These are phyloP conservation scores for Siniperca chuatsi DNA, from an alignment of 2,113 vertebrate species.

Conservation along the genomic window DNA sequence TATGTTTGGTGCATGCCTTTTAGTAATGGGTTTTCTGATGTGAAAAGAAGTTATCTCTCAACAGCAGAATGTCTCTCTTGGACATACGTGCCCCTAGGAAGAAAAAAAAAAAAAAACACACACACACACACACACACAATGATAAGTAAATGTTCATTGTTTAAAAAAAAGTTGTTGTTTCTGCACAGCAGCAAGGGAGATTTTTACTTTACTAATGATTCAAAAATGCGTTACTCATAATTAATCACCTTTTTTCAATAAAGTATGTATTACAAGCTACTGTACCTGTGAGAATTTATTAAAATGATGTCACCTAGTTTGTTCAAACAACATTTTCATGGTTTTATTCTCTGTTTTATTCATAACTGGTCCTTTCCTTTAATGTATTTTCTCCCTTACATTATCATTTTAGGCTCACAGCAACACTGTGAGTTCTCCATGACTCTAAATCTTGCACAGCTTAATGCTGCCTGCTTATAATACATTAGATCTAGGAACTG, in stretches of 20 bases:
- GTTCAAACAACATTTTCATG: background rate
- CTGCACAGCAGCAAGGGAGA: background rate
- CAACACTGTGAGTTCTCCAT: background rate
- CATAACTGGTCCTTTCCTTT: background rate
- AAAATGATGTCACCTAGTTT: background rate
- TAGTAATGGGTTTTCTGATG: constrained; percentile 37
- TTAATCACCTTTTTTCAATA: background rate
- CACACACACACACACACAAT: background rate
- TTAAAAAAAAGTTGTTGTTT: background rate
- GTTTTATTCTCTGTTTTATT: constrained; percentile 9
- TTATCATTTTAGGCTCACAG: constrained; percentile 7
- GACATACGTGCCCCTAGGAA: background rate
- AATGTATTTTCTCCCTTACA: background rate
- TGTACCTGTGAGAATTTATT: background rate
- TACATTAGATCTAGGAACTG: constrained; percentile 6
- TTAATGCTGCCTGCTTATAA: constrained; percentile 17
- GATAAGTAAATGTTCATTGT: constrained; percentile 31
- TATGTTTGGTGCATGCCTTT: constrained; percentile 25
- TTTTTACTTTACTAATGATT: background rate
- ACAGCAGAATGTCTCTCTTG: constrained; percentile 32
- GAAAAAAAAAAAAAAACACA: background rate
- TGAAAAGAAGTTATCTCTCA: constrained; percentile 44
- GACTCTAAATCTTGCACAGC: constrained; percentile 3
- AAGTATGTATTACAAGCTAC: background rate
- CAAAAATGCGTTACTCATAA: background rate